Evolutionary conservation across 1,140 invertebrate species (phyloP).

Genomic region (Centruroides vittatus): DNA sequence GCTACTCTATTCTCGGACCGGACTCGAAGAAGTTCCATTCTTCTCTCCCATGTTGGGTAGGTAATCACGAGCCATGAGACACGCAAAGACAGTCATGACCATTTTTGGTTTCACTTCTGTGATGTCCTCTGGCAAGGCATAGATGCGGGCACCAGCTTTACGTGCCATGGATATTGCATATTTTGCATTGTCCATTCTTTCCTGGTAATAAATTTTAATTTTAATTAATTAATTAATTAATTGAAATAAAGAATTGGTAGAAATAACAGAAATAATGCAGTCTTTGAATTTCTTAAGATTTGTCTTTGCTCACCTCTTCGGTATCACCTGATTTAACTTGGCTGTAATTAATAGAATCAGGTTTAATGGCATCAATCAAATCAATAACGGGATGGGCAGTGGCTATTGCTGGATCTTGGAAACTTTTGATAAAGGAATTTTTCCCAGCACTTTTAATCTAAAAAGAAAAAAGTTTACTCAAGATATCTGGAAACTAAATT

Average conservation of each 20-base stretch:
- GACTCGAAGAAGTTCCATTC: neutral
- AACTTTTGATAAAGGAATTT: slow-evolving; percentile 60
- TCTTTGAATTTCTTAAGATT: neutral
- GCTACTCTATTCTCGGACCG: too few relatives aligned
- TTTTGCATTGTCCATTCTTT: slow-evolving; percentile 89
- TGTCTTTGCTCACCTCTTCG: slow-evolving; percentile 50
- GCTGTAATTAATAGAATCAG: slow-evolving; percentile 87
- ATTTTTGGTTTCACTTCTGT: slow-evolving; percentile 96
- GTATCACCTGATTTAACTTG: slow-evolving; percentile 60
- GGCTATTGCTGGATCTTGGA: slow-evolving; percentile 65
- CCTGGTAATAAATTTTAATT: slow-evolving; percentile 41
- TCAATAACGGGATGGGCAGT: slow-evolving; percentile 83
- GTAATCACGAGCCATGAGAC: slow-evolving; percentile 93
- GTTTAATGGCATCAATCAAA: slow-evolving; percentile 91
- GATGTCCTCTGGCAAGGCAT: slow-evolving; percentile 98
- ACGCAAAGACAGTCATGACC: slow-evolving; percentile 99
- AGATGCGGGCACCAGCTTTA: slow-evolving; percentile 92
- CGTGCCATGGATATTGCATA: slow-evolving; percentile 97
- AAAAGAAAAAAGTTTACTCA: neutral
- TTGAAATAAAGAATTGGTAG: neutral
- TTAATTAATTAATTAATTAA: neutral
- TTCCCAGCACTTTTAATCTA: slow-evolving; percentile 52
- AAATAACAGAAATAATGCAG: neutral
- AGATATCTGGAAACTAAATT: neutral
- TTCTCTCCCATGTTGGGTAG: slow-evolving; percentile 58